A percentile compares a stretch with the other conserved stretches of the same genome.
phyloP scores from a whole-genome alignment of 2,888 invertebrate species.

The Apotomis turbidana region DNA sequence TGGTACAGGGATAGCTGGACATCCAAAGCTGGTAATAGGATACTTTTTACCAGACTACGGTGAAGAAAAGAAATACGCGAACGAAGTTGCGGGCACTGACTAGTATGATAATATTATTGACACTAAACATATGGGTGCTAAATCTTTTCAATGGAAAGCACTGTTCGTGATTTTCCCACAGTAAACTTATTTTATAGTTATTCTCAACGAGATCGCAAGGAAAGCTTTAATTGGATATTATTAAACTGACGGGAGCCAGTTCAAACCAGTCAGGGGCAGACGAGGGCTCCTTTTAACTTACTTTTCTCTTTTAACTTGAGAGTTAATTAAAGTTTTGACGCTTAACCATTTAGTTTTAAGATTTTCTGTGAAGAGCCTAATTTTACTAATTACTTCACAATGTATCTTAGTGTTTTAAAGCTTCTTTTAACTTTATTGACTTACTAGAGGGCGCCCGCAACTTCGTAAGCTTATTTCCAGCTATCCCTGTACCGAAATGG shows the following conservation, averaged over 20 bases:
- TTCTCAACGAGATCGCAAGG: neutral
- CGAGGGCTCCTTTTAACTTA: constrained; percentile 3
- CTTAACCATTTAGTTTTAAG: neutral
- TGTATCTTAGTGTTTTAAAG: neutral
- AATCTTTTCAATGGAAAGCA: too few relatives aligned
- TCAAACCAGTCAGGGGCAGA: constrained; percentile 6
- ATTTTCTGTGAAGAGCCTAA: neutral
- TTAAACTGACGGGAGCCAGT: constrained; percentile 5
- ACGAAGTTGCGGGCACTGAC: too few relatives aligned
- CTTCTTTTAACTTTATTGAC: too few relatives aligned
- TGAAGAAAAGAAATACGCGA: too few relatives aligned
- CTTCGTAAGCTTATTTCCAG: too few relatives aligned
- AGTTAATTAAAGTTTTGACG: constrained; percentile 7
- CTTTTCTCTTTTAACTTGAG: neutral
- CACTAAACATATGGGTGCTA: too few relatives aligned
- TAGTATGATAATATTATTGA: too few relatives aligned
- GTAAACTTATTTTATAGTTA: constrained; percentile 3
- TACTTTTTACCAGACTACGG: too few relatives aligned
- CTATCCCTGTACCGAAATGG: too few relatives aligned
- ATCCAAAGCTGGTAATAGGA: too few relatives aligned
- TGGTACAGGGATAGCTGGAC: too few relatives aligned
- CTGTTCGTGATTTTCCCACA: neutral
- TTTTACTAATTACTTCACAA: neutral
- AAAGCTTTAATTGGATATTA: constrained; percentile 10
- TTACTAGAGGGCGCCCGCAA: too few relatives aligned